phyloP scores from a whole-genome alignment of 2,113 vertebrate genomes.

The Percopsis transmontana region DNA sequence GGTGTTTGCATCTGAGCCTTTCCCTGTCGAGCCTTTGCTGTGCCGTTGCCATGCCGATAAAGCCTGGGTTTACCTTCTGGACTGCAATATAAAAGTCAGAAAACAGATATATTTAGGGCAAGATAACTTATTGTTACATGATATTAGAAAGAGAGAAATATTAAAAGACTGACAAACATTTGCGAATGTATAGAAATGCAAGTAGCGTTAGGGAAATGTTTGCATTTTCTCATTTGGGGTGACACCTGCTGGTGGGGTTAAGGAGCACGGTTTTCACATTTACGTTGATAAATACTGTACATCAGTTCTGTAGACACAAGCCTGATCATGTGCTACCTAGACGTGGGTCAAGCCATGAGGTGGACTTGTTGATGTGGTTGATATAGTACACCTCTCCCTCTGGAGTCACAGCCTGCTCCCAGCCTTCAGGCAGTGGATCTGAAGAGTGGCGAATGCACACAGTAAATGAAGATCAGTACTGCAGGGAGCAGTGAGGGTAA shows the following conservation, averaged over 20 bases:
- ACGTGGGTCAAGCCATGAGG: slow-evolving; percentile 95
- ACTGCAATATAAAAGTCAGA: slow-evolving; percentile 65
- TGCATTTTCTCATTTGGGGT: slow-evolving; percentile 75
- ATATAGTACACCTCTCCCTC: slow-evolving; percentile 98
- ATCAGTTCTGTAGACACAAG: slow-evolving; percentile 69
- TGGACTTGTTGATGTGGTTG: slow-evolving; percentile 98
- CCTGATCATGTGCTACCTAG: slow-evolving; percentile 74
- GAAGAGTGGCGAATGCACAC: slow-evolving; percentile 75
- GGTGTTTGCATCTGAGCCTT: slow-evolving; percentile 87
- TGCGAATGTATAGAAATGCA: background rate
- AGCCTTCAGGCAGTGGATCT: slow-evolving; percentile 97
- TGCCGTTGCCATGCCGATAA: slow-evolving; percentile 81
- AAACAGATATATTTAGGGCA: slow-evolving; percentile 18
- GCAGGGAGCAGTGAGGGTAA: slow-evolving; percentile 47
- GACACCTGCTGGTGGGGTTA: slow-evolving; percentile 83
- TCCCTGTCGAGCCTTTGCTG: slow-evolving; percentile 93
- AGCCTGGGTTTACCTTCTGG: slow-evolving; percentile 84
- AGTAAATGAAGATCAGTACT: slow-evolving; percentile 65
- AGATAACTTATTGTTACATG: background rate
- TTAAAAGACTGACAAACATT: slow-evolving; percentile 19
- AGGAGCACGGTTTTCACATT: slow-evolving; percentile 69
- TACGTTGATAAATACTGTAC: slow-evolving; percentile 55
- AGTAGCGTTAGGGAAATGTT: slow-evolving; percentile 37
- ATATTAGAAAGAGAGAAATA: slow-evolving; percentile 3
- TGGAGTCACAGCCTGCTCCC: slow-evolving; percentile 94